Evolutionary conservation across 2,888 invertebrate species (phyloP), one percentile per base, ranked within the genome.

Genomic region (Linnaemya vulpina): DNA sequence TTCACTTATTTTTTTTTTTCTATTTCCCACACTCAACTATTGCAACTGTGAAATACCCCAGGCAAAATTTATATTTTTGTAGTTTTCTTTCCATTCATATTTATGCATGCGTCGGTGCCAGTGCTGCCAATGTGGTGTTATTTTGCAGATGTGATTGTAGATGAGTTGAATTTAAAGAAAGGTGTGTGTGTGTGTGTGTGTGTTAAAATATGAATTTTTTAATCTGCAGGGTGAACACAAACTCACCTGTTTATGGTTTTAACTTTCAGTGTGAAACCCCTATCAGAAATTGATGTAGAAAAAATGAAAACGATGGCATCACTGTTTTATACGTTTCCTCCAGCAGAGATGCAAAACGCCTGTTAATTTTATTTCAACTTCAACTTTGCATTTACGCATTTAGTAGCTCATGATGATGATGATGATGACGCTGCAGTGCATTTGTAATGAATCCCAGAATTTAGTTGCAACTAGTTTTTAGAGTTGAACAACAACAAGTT

Each of bases 371-470:
- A 55, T 62, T 71, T 77, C 67, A 43, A 65, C 35, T 62, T 62
- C 73, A 62, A 58, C 30, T 68, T 68, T 60, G 7, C 38, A 71
- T 79, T 75, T 67, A 84, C 79, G 79, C 79, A 73, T 83, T 78
- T 74, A 76, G 74, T 70, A 71, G 51, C 49, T 67, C 13, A 55
- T 20, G 51, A n/a, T 51, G 17, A 20, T 55, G 55, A 20, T 22
- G 22, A 20, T 53, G 53, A 22, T 43, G 58, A 75, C 76, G 84
- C 71, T 75, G 79, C 79, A 75, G 65, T 75, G 75, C 63, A 79
- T 84, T 79, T 75, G 58, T 76, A 84, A 79, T 84, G 71, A 79
- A 79, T 70, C 63, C 71, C 65, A 68, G 77, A 67, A 68, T 53
- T 70, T 53, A 65, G 63, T 71, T 46, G 71, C 63, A 71, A 71